phyloP scores from a whole-genome alignment of 2,797 vertebrate genomes.

The Tauraco hartlaubi region DNA sequence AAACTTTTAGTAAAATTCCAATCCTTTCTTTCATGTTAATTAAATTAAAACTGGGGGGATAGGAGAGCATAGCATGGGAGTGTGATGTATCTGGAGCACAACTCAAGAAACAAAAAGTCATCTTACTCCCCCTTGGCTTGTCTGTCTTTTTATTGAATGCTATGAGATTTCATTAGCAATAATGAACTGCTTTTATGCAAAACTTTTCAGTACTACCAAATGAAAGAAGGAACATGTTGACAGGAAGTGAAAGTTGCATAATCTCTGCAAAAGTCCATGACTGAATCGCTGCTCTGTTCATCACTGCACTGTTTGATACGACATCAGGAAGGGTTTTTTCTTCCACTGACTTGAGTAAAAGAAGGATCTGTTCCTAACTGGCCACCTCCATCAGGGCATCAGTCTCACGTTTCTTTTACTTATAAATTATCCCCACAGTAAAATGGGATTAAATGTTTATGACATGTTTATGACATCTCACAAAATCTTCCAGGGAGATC shows the following conservation, averaged over 20 bases:
- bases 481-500: not conserved
- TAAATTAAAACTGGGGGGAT: not conserved
- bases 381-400: not conserved
- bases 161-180: not conserved
- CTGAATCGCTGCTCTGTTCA: not conserved
- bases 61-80: not conserved
- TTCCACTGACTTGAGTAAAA: not conserved
- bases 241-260: slow-evolving; percentile 1
- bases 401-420: not conserved
- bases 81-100: not conserved
- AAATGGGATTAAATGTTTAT: not conserved
- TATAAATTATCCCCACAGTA: not conserved
- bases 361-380: not conserved
- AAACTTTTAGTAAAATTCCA: slow-evolving; percentile 37
- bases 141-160: not conserved
- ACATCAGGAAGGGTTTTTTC: not conserved
- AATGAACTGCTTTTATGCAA: not conserved
- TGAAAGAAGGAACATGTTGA: not conserved
- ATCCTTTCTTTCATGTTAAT: slow-evolving; percentile 33
- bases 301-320: not conserved
- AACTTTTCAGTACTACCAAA: not conserved
- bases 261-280: not conserved
- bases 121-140: not conserved
- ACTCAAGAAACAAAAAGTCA: not conserved
- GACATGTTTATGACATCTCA: not conserved